Percentiles rank a stretch among this genome's conserved stretches.
These are phyloP conservation scores for Oreonectes daqikongensis DNA, from an alignment of 2,797 vertebrate genomes.

Conservation along the genomic window DNA sequence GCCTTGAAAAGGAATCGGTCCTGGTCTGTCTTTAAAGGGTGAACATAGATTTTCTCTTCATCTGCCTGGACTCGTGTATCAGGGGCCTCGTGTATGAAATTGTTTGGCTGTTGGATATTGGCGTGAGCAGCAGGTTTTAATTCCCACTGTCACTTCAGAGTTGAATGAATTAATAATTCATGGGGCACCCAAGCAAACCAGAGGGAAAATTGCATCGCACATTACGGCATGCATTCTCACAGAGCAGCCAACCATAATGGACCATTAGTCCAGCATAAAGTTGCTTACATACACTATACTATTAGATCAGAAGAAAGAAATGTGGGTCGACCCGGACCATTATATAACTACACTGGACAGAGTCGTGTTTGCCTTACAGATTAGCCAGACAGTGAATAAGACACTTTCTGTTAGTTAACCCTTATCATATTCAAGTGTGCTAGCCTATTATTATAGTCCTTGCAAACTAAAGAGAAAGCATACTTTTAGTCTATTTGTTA, in stretches of 20 bases:
- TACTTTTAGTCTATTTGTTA: no score
- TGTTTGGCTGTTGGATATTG: background rate
- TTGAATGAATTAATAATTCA: background rate
- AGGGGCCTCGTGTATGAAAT: background rate
- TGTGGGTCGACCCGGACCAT: no score
- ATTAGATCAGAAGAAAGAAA: background rate
- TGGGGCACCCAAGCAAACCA: background rate
- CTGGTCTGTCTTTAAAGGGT: background rate
- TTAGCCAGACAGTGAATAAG: background rate
- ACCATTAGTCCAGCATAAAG: background rate
- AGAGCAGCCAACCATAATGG: background rate
- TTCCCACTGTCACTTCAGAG: constrained; percentile 10
- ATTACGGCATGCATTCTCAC: background rate
- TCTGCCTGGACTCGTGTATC: background rate
- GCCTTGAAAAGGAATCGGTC: background rate
- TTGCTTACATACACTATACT: background rate
- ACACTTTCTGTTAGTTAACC: background rate
- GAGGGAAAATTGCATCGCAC: background rate
- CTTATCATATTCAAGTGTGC: no score
- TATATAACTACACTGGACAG: background rate
- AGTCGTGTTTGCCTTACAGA: background rate
- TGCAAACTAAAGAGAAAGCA: no score
- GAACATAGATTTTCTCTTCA: constrained; percentile 1
- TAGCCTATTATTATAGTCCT: no score
- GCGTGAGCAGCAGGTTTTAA: constrained; percentile 17